phyloP scores from a whole-genome alignment of 2,888 invertebrate genomes.

The Parthenolecanium corni region DNA sequence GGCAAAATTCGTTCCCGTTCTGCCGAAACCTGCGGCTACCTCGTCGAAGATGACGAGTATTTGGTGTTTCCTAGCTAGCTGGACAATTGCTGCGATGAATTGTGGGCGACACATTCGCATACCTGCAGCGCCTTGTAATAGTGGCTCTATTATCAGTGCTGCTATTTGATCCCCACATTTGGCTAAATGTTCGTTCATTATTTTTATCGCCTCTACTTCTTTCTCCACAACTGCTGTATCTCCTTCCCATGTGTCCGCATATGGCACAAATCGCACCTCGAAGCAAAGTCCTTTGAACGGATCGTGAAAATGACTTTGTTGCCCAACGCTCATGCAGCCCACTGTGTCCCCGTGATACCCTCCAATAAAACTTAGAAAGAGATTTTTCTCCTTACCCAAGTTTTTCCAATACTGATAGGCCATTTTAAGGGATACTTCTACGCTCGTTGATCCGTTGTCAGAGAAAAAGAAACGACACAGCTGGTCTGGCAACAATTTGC shows the following conservation, averaged over 20 bases:
- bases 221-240: slow-evolving; percentile 7
- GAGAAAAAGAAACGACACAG: slow-evolving; percentile 25
- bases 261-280: slow-evolving; percentile 8
- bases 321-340: slow-evolving; percentile 24
- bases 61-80: not conserved
- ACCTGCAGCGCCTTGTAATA: slow-evolving; percentile 24
- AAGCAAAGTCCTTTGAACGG: slow-evolving; percentile 4
- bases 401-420: slow-evolving; percentile 22
- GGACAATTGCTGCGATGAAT: not conserved
- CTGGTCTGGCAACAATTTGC: not conserved
- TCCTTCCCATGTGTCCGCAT: slow-evolving; percentile 23
- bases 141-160: slow-evolving; percentile 20
- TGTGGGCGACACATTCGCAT: slow-evolving; percentile 22
- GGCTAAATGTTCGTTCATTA: not conserved
- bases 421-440: slow-evolving; percentile 29
- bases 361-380: slow-evolving; percentile 12
- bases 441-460: slow-evolving; percentile 26
- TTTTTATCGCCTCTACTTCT: not conserved
- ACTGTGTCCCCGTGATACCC: slow-evolving; percentile 25
- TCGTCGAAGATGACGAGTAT: slow-evolving; percentile 25
- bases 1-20: slow-evolving; percentile 24
- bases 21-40: slow-evolving; percentile 18
- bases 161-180: slow-evolving; percentile 2
- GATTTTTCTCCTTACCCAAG: not conserved
- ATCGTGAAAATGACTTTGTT: slow-evolving; percentile 13